A percentile compares a stretch with the other conserved stretches of the same genome.
Conservation (phyloP, 2,888 invertebrate genomes). For the Zaprionus obscuricornis region DNA sequence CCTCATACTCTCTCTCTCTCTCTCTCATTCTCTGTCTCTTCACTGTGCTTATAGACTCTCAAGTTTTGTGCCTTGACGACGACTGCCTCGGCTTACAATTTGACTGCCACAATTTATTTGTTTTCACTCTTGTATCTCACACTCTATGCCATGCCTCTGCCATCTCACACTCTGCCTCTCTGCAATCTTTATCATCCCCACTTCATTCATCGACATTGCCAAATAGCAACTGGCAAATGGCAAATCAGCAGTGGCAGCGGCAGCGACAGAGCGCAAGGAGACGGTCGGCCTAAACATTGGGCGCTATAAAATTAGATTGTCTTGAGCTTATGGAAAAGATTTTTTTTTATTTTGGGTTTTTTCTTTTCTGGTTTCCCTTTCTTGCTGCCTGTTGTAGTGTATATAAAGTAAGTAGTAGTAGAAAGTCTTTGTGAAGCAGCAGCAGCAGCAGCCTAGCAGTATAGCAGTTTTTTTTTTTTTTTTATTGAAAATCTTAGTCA, state of each 20-base stretch:
- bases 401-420: too few relatives aligned
- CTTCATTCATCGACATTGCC: constrained; percentile 3
- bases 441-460: constrained; percentile 14
- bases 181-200: constrained; percentile 11
- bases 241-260: too few relatives aligned
- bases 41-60: too few relatives aligned
- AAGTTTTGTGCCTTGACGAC: too few relatives aligned
- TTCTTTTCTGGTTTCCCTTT: too few relatives aligned
- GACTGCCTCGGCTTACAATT: constrained; percentile 60
- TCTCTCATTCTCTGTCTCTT: not conserved
- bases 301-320: constrained; percentile 76
- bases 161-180: not conserved
- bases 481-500: constrained; percentile 76
- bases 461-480: constrained; percentile 36
- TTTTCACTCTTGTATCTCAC: too few relatives aligned
- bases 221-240: constrained; percentile 33
- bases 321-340: constrained; percentile 67
- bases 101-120: constrained; percentile 74
- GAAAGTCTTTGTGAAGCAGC: too few relatives aligned
- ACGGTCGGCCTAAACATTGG: constrained; percentile 33
- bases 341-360: constrained; percentile 40
- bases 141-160: constrained; percentile 15
- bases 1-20: not conserved
- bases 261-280: too few relatives aligned
- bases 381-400: too few relatives aligned